Evolutionary conservation across 35 echinoderm and acorn worm genomes (phyloP), one percentile per base, ranked within the genome.

Genomic region (Stichopus chloronotus): DNA sequence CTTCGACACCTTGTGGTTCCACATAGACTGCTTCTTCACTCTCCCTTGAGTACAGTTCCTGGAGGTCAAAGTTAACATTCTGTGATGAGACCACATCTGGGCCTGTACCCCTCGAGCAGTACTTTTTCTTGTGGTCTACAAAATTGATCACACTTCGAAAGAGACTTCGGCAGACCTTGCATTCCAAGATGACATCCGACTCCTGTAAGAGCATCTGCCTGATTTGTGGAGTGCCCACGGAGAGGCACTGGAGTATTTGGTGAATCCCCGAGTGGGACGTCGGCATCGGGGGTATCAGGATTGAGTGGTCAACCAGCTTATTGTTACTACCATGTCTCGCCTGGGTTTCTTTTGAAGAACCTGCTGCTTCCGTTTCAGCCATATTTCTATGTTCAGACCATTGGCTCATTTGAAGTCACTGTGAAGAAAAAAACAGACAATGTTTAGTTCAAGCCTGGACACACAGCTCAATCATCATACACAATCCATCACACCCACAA

Each of bases 121-220:
- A 99, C 53, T 86, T 88, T 71, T 92, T 96, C 86, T 99, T 99
- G 79, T 99, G 97, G 56, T 99, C 97, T 20, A 99, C 79, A 71
- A 99, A 96, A 78, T 99, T 99, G 53, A 95, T 79, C 52, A 99
- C 87, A 22, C 95, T 94, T 60, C 97, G 87, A 71, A 99, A 99
- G 43, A 99, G 95, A 76, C 79, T 94, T 9, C 95, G 95, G 78
- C 97, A 99, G 2, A 92, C 90, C 6, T 92, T 79, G 59, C 97
- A 99, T 61, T 99, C 97, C 56, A 93, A 92, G n/a, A 99, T 99
- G 10, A 99, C 92, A 25, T 99, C 97, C 4, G 93, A 80, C 58
- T 99, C 97, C 56, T 96, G 95, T 3, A 96, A 95, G 25, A 99
- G 87, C 58, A 99, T 86, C 71, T 95, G 91, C 57, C 92, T 83